Evolutionary conservation across 2,113 vertebrate species (phyloP), one percentile per base, ranked within the genome.

Genomic region (Anthoscopus minutus): DNA sequence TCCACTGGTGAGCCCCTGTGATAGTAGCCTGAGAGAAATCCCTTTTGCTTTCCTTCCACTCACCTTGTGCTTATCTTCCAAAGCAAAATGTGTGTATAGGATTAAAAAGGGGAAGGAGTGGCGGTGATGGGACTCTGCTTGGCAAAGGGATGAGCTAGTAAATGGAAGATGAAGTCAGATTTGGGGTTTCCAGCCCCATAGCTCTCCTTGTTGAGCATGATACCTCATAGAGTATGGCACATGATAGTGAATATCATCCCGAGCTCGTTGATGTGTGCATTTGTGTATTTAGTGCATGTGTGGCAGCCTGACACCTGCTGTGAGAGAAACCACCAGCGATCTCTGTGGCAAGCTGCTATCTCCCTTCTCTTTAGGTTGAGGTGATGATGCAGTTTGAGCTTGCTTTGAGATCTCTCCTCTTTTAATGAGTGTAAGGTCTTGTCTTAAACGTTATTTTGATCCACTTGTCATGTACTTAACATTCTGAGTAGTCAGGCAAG

Each of bases 391-490:
- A 67, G 42, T 47, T 28, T 65, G 62, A 82, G 54, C 45, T 91
- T 91, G 82, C 72, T 80, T 89, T 80, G 67, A 88, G 85, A 89
- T 69, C 71, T 90, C 11, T 15, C 24, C 40, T 92, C 61, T 77
- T 88, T 90, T 81, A 70, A 65, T 67, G 60, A 82, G 33, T 38
- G 25, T 48, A 64, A 91, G 31, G 18, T 79, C 44, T 89, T 86
- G 77, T 70, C 47, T 86, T 92, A 78, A 91, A 91, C 53, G 73
- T 78, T 89, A 50, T 89, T 96, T 92, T 87, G 79, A 84, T 86
- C 65, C 61, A 67, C 37, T 81, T 72, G 51, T 60, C 77, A 81
- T 7, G 9, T 60, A 62, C n/a, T 62, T 88, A 54, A n/a, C 48
- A 37, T 54, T 37, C 44, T 65, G 53, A 91, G 61, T 69, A 84